Conservation (phyloP, 1,140 invertebrate species). For the Leptonema lineaticorne region DNA sequence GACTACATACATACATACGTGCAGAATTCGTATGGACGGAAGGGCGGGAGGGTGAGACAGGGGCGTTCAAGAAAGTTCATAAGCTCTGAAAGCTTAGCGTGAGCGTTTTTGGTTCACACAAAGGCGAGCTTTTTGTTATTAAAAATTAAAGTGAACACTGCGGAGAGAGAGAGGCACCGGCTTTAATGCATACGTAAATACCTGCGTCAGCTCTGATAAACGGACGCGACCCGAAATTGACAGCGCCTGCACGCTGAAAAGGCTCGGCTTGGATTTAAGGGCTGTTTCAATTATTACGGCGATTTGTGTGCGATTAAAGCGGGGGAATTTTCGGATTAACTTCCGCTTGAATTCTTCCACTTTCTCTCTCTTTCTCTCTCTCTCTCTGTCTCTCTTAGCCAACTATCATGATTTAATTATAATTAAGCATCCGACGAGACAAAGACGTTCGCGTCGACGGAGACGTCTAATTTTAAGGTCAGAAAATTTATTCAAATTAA, state of each 20-base stretch:
- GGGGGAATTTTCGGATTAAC: background rate
- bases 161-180: conserved; percentile 8
- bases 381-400: too few relatives aligned
- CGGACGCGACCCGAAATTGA: conserved; percentile 19
- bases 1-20: too few relatives aligned
- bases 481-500: too few relatives aligned
- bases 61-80: too few relatives aligned
- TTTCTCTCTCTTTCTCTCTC: background rate
- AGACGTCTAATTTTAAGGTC: too few relatives aligned
- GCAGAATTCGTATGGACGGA: too few relatives aligned
- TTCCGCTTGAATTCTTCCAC: background rate
- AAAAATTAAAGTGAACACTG: conserved; percentile 35
- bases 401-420: too few relatives aligned
- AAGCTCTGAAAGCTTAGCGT: background rate
- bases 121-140: conserved; percentile 16
- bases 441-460: too few relatives aligned
- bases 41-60: too few relatives aligned
- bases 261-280: background rate
- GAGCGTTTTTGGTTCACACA: background rate
- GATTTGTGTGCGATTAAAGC: background rate
- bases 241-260: conserved; percentile 8
- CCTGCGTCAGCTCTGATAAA: conserved; percentile 35
- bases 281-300: background rate
- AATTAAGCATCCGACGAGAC: too few relatives aligned
- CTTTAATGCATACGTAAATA: conserved; percentile 42